Percentiles rank a stretch among this genome's conserved stretches.
Evolutionary conservation across 2,113 vertebrate species (phyloP).

Genomic region (Trinectes maculatus): DNA sequence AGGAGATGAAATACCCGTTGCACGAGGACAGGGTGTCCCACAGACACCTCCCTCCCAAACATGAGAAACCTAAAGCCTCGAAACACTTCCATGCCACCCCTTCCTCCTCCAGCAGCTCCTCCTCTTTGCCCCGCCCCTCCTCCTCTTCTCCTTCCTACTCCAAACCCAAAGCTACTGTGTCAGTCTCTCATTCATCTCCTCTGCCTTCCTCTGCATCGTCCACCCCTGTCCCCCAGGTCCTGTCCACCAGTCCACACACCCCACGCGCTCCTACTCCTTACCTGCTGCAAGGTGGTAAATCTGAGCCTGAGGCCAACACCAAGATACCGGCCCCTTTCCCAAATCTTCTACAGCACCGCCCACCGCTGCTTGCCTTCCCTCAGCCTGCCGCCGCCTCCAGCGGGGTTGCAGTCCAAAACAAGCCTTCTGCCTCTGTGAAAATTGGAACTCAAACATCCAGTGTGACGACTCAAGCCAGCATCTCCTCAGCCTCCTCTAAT

Average conservation of each 20-base stretch:
- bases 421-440: conserved; percentile 72
- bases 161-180: conserved; percentile 80
- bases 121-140: conserved; percentile 75
- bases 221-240: conserved; percentile 77
- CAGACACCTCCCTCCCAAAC: conserved; percentile 73
- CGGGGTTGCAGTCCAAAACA: conserved; percentile 79
- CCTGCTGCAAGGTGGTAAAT: conserved; percentile 78
- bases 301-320: conserved; percentile 76
- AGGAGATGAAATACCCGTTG: conserved; percentile 92
- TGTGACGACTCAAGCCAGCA: conserved; percentile 80
- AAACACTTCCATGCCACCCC: conserved; percentile 76
- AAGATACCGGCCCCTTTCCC: conserved; percentile 93
- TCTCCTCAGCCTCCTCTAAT: conserved; percentile 74
- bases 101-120: conserved; percentile 71
- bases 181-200: conserved; percentile 82
- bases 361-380: conserved; percentile 89
- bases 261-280: conserved; percentile 84
- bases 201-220: conserved; percentile 81
- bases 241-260: conserved; percentile 82
- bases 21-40: conserved; percentile 80
- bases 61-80: conserved; percentile 77
- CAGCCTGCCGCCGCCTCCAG: conserved; percentile 85
- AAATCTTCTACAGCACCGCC: conserved; percentile 91
- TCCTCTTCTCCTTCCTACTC: conserved; percentile 81
- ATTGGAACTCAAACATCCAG: conserved; percentile 79